Percentiles rank a stretch among this genome's conserved stretches.
These are phyloP conservation scores for Yponomeuta evonymella DNA, from an alignment of 2,888 invertebrate species.

Conservation along the genomic window DNA sequence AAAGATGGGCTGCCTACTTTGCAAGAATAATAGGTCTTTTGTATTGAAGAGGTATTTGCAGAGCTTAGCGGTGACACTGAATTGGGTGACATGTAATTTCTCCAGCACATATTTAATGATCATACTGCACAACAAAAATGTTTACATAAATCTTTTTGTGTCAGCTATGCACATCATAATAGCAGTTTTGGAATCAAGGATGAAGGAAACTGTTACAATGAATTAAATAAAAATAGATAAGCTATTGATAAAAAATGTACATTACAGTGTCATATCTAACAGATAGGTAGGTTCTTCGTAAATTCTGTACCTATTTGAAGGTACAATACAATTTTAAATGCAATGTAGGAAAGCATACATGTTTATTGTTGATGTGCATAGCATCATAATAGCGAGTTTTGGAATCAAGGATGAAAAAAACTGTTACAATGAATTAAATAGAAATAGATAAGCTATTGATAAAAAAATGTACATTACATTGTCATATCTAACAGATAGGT, in stretches of 20 bases:
- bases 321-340: not conserved
- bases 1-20: too few relatives aligned
- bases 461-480: not conserved
- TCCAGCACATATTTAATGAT: too few relatives aligned
- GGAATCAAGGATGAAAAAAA: slow-evolving; percentile 32
- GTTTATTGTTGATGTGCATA: not conserved
- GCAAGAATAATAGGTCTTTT: too few relatives aligned
- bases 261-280: not conserved
- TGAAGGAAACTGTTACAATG: slow-evolving; percentile 31
- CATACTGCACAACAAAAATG: too few relatives aligned
- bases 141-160: not conserved
- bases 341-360: not conserved
- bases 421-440: slow-evolving; percentile 16
- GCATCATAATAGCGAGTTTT: too few relatives aligned
- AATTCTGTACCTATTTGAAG: not conserved
- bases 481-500: not conserved
- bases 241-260: not conserved
- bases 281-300: not conserved
- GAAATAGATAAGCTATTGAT: slow-evolving; percentile 1
- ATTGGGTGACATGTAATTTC: too few relatives aligned
- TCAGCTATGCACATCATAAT: not conserved
- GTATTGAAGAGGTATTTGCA: too few relatives aligned
- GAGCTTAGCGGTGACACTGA: too few relatives aligned
- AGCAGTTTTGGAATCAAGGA: slow-evolving; percentile 17
- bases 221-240: not conserved